Base-by-base conservation (phyloP, 2,113 vertebrate genomes). In the Collichthys lucidus region DNA sequence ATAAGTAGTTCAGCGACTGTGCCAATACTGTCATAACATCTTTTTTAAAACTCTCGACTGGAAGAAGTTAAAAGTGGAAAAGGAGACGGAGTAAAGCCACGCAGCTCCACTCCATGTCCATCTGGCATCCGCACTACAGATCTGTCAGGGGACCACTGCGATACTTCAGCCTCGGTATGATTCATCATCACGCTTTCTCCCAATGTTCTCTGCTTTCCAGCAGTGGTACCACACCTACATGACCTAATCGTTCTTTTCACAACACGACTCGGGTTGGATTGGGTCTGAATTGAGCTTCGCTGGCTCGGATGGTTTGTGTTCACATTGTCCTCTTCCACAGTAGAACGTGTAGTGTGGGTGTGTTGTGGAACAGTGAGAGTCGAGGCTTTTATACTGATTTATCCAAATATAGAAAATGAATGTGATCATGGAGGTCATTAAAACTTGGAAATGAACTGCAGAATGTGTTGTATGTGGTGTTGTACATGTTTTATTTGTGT, bases 211-310 rank as follows among this genome's bases (percentile, higher is more conserved):
- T 57, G 60, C 77, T 71, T 74, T 83, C 74, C 82, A 82, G 4
- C 70, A 65, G 63, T 31, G 0, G 60, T 0, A 70, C 88, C 91
- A 76, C 92, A 92, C 91, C 92, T 87, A 90, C 69, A 91, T 92
- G 88, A 93, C 87, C 87, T 90, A 75, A 92, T 66, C 0, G 50
- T 74, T 66, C 60, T 29, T 59, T 66, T 83, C 62, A 64, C 79
- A 72, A 76, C 44, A 19, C n/a, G 17, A 74, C 61, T 80, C 15
- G 1, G 64, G n/a, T 35, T 26, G 5, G 17, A 63, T 72, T 29
- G 47, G 49, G 59, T 71, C 52, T 31, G 62, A 53, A 47, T 46
- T 35, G 14, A 55, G 55, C 19, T 26, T 68, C 35, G 2, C 31
- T 50, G 67, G 63, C 49, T 80, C 76, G 16, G 8, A 12, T 79